Evolutionary conservation across 2,113 vertebrate genomes (phyloP).

Genomic region (Synodontis membranacea): DNA sequence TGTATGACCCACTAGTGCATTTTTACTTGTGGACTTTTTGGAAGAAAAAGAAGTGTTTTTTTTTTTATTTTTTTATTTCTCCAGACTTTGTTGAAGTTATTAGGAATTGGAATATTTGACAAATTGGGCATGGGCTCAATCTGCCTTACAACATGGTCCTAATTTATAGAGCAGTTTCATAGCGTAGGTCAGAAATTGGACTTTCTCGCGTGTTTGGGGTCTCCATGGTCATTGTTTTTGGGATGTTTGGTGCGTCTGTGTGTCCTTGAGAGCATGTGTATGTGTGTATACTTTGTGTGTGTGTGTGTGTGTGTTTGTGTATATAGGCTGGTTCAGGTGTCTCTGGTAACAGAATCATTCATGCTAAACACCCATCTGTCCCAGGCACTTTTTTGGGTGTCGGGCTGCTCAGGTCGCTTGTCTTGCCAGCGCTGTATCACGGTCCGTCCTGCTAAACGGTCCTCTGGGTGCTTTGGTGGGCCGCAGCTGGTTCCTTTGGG

Average conservation of each 20-base stretch:
- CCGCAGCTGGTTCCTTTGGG: conserved; percentile 63
- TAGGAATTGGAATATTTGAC: background rate
- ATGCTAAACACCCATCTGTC: conserved; percentile 53
- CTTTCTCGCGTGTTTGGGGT: background rate
- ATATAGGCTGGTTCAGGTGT: conserved; percentile 39
- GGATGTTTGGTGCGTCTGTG: background rate
- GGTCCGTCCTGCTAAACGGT: conserved; percentile 53
- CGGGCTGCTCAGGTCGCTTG: conserved; percentile 37
- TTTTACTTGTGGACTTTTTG: background rate
- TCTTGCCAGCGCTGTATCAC: conserved; percentile 44
- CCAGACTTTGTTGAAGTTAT: background rate
- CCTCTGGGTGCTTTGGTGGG: conserved; percentile 51
- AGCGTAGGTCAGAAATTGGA: background rate
- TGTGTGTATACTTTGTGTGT: conserved; percentile 3
- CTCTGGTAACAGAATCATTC: conserved; percentile 41
- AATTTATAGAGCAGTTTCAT: background rate
- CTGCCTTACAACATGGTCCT: background rate
- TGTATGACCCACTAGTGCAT: conserved; percentile 14
- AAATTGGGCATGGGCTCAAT: background rate
- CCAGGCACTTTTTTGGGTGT: conserved; percentile 30
- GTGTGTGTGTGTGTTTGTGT: background rate
- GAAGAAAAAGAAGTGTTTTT: background rate
- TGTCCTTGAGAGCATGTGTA: background rate
- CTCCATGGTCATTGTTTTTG: background rate
- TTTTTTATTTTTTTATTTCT: background rate